These are phyloP conservation scores for western clawed frog (Xenopus tropicalis) DNA, from an alignment of 2,113 vertebrate genomes.

Conservation along the genomic window DNA sequence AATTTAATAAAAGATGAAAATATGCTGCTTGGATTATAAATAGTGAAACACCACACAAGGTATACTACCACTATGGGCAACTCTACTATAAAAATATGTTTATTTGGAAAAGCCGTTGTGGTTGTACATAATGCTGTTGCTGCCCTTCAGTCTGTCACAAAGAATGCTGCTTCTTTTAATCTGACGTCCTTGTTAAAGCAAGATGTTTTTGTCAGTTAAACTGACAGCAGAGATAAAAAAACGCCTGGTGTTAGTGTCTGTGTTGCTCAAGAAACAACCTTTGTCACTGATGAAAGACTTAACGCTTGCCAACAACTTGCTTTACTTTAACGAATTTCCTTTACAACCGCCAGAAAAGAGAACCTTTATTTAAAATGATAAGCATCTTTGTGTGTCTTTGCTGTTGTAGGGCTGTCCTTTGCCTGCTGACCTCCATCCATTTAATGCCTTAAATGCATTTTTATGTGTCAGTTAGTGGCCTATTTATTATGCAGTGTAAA, in stretches of 20 bases:
- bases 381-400: slow-evolving; percentile 44
- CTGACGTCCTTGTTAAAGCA: slow-evolving; percentile 51
- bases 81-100: too few species aligned
- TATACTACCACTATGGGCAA: too few species aligned
- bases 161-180: slow-evolving; percentile 23
- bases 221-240: slow-evolving; percentile 61
- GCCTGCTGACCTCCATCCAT: too few species aligned
- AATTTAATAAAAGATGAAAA: too few species aligned
- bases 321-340: slow-evolving; percentile 59
- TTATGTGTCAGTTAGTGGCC: background rate
- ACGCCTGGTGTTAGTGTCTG: slow-evolving; percentile 53
- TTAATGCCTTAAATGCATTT: too few species aligned
- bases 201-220: slow-evolving; percentile 63
- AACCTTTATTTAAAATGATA: slow-evolving; percentile 57
- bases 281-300: slow-evolving; percentile 55
- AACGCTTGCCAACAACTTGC: slow-evolving; percentile 53
- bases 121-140: too few species aligned
- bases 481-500: too few species aligned
- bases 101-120: too few species aligned
- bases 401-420: background rate
- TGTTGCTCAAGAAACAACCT: slow-evolving; percentile 63
- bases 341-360: slow-evolving; percentile 53
- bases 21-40: too few species aligned
- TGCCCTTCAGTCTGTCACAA: background rate
- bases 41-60: too few species aligned